Percentiles rank a stretch among this genome's conserved stretches.
Conservation (phyloP, 2,888 invertebrate genomes). For the Adelognathus sp. region DNA sequence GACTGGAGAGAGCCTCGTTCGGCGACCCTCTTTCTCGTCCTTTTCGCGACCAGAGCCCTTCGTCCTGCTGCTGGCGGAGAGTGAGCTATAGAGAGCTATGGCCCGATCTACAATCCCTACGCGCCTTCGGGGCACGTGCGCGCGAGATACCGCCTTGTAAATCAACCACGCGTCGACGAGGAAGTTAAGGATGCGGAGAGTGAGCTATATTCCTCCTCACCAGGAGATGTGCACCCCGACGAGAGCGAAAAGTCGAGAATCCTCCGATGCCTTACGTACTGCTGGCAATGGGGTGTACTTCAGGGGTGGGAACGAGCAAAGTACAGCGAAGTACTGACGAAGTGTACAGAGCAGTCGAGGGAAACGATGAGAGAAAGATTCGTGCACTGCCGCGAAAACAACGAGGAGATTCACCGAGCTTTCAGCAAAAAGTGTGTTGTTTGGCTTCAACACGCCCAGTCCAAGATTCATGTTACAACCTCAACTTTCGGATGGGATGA, state of each 20-base stretch:
- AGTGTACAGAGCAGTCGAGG: slow-evolving; percentile 18
- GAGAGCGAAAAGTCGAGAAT: slow-evolving; percentile 71
- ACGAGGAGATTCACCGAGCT: slow-evolving; percentile 6
- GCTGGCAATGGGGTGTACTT: slow-evolving; percentile 33
- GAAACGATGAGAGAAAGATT: slow-evolving; percentile 28
- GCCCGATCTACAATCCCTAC: slow-evolving; percentile 46
- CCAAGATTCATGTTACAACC: background rate
- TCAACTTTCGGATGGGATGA: background rate
- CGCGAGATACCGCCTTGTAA: slow-evolving; percentile 64
- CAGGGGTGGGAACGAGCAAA: background rate
- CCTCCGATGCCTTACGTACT: slow-evolving; percentile 43
- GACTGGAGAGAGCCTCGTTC: slow-evolving; percentile 49
- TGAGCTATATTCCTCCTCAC: slow-evolving; percentile 40
- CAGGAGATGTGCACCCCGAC: slow-evolving; percentile 59
- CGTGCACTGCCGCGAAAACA: slow-evolving; percentile 3
- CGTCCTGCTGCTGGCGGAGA: slow-evolving; percentile 6
- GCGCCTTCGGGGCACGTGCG: slow-evolving; percentile 44
- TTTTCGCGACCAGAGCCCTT: slow-evolving; percentile 52
- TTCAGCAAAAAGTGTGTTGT: slow-evolving; percentile 11
- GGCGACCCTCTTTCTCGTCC: slow-evolving; percentile 38
- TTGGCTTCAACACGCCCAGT: slow-evolving; percentile 6
- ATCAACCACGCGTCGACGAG: slow-evolving; percentile 74
- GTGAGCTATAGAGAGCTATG: slow-evolving; percentile 34
- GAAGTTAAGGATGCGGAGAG: slow-evolving; percentile 68
- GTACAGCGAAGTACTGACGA: slow-evolving; percentile 32